Base-by-base conservation (phyloP, 2,113 vertebrate genomes). In the Anolis sagrei region DNA sequence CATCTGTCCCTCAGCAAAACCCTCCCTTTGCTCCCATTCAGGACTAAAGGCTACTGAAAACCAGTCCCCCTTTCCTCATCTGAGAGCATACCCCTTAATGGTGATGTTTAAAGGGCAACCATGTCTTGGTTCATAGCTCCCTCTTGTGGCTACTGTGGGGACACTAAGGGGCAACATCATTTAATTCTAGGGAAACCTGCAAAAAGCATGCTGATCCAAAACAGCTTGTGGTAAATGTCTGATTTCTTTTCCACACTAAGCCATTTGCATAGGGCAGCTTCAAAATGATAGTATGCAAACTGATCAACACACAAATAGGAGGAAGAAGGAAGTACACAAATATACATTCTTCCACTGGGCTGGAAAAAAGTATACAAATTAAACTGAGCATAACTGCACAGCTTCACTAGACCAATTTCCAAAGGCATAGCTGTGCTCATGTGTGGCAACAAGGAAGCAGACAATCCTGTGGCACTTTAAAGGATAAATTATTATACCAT, bases 91-190 rank as follows among this genome's bases (percentile, higher is more conserved):
- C 27, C 36, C 62, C n/a, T 25, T n/a, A 49, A 74, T 76, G 27
- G 25, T 68, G 64, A 2, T 18, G 18, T 27, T 68, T 2, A 1
- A 64, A 34, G 44, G 58, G 19, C 70, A 83, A 48, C 16, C 10
- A 27, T 75, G 29, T 36, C 3, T 48, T 51, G 16, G 76, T 21
- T 66, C 61, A 81, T 23, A 81, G 69, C 69, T 66, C 84, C 70
- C 84, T 86, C 84, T 81, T 49, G 72, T 81, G 84, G 54, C n/a
- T 34, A 9, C 25, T 58, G 18, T 74, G 61, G 44, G n/a, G 70
- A 66, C n/a, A 21, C 1, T 75, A 29, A 76, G 48, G n/a, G 44
- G 16, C 8, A 18, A 14, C 27, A 62, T 21, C 10, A 23, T 64
- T 68, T 34, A 51, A 51, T 36, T 21, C 34, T 29, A 1, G 7